phyloP scores from a whole-genome alignment of 2,888 invertebrate species.

The Heteropelma amictum region DNA sequence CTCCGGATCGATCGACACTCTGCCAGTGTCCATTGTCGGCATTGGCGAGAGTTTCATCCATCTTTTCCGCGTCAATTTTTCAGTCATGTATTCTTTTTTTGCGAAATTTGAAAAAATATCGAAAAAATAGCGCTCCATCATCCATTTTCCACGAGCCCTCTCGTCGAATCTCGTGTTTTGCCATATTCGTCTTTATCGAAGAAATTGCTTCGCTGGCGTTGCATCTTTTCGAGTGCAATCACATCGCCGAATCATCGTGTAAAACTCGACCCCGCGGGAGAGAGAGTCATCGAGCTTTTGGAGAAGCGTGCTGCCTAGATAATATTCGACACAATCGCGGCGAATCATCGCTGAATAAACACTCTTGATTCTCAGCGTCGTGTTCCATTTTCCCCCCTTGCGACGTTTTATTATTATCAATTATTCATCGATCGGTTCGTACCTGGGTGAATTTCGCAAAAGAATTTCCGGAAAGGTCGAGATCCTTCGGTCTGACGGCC shows the following conservation, averaged over 20 bases:
- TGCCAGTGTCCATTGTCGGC: too few species aligned
- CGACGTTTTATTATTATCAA: neutral
- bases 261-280: neutral
- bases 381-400: neutral
- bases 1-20: neutral
- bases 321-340: neutral
- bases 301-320: neutral
- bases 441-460: constrained; percentile 57
- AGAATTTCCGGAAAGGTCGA: constrained; percentile 54
- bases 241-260: neutral
- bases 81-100: too few species aligned
- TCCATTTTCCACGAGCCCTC: too few species aligned
- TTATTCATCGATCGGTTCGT: constrained; percentile 12
- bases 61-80: too few species aligned
- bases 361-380: neutral
- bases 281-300: neutral
- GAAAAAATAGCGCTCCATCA: too few species aligned
- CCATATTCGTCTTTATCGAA: too few species aligned
- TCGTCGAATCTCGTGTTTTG: neutral
- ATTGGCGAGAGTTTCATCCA: too few species aligned
- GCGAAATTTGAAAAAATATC: too few species aligned
- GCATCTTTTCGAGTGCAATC: neutral
- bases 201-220: neutral
- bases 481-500: constrained; percentile 58
- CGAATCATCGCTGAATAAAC: neutral